Evolutionary conservation across 2,113 vertebrate species (phyloP), one percentile per base, ranked within the genome.

Genomic region (Brachypodius melanocephalos): DNA sequence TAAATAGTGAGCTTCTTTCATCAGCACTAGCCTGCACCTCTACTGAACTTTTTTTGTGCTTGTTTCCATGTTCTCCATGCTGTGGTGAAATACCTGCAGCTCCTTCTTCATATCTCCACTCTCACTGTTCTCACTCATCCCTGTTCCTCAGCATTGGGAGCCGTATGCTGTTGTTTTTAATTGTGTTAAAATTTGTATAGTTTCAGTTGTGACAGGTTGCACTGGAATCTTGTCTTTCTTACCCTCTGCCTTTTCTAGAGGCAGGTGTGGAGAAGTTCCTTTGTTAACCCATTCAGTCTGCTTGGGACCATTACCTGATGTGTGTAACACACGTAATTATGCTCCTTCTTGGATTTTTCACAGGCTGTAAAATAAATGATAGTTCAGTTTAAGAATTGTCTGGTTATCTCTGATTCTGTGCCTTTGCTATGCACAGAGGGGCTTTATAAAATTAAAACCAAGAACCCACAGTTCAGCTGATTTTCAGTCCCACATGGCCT

Each of bases 21-120:
- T 66, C 34, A 82, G 2, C 22, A 32, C 5, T 42, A 72, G n/a
- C 36, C 40, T 72, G 52, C 42, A 52, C 17, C 11, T 77, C 34
- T 29, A 8, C n/a, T 78, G 40, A 52, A 52, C 43, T 55, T 59
- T 17, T n/a, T 42, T 45, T 5, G 2, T 69, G 14, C 32, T 68
- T 3, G 1, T 54, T 85, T 40, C 48, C 4, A 1, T 67, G 7
- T 67, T 78, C 31, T 77, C n/a, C 71, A 0, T 43, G 20, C 43
- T 57, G 48, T 88, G 36, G 45, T 14, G 14, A 48, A 93, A 85
- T 48, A 78, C 26, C 8, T 87, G 25, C 58, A 87, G 34, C 57
- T 61, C 8, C 29, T 78, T 74, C 16, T 74, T 84, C 4, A 32
- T 59, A 0, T 49, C 5, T 89, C 21, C 5, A 1, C 4, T 67